Evolutionary conservation across 2,113 vertebrate genomes (phyloP), one percentile per base, ranked within the genome.

Genomic region (Plotosus lineatus): DNA sequence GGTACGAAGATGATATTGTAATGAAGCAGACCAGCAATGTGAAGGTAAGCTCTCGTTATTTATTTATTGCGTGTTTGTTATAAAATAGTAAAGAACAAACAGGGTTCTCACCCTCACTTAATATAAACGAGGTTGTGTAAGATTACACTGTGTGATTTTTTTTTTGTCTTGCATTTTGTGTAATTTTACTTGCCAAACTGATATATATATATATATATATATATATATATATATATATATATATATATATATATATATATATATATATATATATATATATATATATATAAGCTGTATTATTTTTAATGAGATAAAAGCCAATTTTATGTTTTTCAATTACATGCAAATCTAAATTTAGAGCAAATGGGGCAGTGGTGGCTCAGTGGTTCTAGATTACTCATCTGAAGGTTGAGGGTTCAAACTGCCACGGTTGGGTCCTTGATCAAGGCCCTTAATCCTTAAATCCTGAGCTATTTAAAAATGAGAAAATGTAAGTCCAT

Each of bases 1-100:
- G 97, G 97, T 90, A 92, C 78, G 95, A 95, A 80, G 92, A 93
- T 0, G 92, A 93, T 75, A 83, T 71, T 51, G 84, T 89, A 2
- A 83, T 97, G 33, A 89, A 83, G 58, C 87, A 75, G 0, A 88
- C 85, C 63, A 85, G 73, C 77, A 87, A 89, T 0, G 28, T 93
- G 82, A 92, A 93, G 92, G 95, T 97, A 84, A 86, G 88, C 3
- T 19, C 44, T 46, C 44, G 44, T 46, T 46, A 38, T 72, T 26
- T 42, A 28, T 53, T 11, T 9, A 21, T n/a, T n/a, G n/a, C n/a
- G n/a, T n/a, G n/a, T n/a, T n/a, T n/a, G n/a, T n/a, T n/a, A n/a
- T n/a, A n/a, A n/a, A n/a, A n/a, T n/a, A n/a, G n/a, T n/a, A n/a
- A n/a, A n/a, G n/a, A n/a, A n/a, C n/a, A n/a, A n/a, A n/a, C n/a